Conservation (phyloP, 1,140 invertebrate genomes). For the Ceratoteleas bidentatus region DNA sequence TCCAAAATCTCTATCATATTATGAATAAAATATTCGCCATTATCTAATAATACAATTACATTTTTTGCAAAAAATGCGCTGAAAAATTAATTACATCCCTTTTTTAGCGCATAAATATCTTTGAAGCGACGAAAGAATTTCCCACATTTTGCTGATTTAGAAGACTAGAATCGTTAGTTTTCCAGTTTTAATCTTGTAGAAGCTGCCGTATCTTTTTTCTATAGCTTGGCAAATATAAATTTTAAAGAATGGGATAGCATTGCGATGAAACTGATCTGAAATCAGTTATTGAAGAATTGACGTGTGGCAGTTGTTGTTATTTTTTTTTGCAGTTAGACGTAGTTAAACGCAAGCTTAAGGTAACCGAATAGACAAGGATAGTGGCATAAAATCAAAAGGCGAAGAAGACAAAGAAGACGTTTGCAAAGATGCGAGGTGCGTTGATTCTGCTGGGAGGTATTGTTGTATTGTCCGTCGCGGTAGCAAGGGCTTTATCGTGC, state of each 20-base stretch:
- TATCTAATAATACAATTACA: too few species aligned
- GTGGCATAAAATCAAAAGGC: conserved; percentile 42
- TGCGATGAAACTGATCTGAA: background rate
- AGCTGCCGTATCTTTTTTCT: too few species aligned
- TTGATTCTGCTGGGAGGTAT: conserved; percentile 78
- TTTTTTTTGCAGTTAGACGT: conserved; percentile 45
- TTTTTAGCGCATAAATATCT: too few species aligned
- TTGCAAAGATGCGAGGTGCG: conserved; percentile 75
- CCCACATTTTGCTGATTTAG: too few species aligned
- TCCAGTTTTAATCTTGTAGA: too few species aligned
- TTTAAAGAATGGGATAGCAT: background rate
- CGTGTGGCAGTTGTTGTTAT: conserved; percentile 17
- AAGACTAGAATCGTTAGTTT: too few species aligned
- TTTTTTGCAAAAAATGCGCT: too few species aligned
- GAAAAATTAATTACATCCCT: too few species aligned
- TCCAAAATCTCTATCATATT: too few species aligned
- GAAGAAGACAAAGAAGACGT: conserved; percentile 36
- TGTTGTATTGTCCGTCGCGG: conserved; percentile 78
- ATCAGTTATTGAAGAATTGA: conserved; percentile 9
- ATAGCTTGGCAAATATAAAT: too few species aligned
- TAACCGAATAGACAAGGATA: conserved; percentile 17
- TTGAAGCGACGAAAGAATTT: too few species aligned
- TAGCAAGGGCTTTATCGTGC: conserved; percentile 79
- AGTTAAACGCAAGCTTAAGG: conserved; percentile 31
- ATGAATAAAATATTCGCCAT: too few species aligned